A percentile compares a stretch with the other conserved stretches of the same genome.
phyloP scores from a whole-genome alignment of 2,888 invertebrate species.

The Drosophila silvestris region DNA sequence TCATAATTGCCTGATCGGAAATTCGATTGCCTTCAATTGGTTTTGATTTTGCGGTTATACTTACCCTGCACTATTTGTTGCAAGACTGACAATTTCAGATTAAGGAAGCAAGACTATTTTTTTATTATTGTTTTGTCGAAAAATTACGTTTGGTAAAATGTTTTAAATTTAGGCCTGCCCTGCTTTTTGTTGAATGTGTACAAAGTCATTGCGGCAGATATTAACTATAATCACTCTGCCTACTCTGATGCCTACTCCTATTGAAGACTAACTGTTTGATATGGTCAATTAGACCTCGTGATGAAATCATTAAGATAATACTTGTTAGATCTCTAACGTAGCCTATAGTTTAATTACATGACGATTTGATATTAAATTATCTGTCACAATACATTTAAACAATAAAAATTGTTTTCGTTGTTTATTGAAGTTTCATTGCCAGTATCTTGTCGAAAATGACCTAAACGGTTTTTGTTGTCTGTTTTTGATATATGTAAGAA shows the following conservation, averaged over 20 bases:
- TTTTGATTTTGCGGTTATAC: slow-evolving; percentile 12
- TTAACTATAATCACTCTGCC: slow-evolving; percentile 3
- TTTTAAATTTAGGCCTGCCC: slow-evolving; percentile 54
- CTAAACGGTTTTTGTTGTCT: not conserved
- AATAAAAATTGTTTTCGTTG: not conserved
- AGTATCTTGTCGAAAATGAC: not conserved
- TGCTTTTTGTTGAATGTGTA: slow-evolving; percentile 28
- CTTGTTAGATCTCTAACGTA: too few relatives aligned
- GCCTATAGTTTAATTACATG: too few relatives aligned
- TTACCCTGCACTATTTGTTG: slow-evolving; percentile 61
- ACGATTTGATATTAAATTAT: not conserved
- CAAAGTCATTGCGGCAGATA: slow-evolving; percentile 13
- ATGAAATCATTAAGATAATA: not conserved
- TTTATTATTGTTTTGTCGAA: slow-evolving; percentile 46
- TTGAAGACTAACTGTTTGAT: slow-evolving; percentile 1
- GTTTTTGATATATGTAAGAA: not conserved
- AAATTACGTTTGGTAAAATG: slow-evolving; percentile 35
- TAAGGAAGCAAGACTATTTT: slow-evolving; percentile 34
- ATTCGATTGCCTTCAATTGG: not conserved
- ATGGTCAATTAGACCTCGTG: not conserved
- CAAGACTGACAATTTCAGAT: slow-evolving; percentile 53
- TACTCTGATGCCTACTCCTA: slow-evolving; percentile 9
- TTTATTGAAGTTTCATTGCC: not conserved
- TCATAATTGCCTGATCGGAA: slow-evolving; percentile 40
- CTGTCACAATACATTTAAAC: not conserved